Evolutionary conservation across 2,888 invertebrate genomes (phyloP).

Genomic region (Clistopyga incitator): DNA sequence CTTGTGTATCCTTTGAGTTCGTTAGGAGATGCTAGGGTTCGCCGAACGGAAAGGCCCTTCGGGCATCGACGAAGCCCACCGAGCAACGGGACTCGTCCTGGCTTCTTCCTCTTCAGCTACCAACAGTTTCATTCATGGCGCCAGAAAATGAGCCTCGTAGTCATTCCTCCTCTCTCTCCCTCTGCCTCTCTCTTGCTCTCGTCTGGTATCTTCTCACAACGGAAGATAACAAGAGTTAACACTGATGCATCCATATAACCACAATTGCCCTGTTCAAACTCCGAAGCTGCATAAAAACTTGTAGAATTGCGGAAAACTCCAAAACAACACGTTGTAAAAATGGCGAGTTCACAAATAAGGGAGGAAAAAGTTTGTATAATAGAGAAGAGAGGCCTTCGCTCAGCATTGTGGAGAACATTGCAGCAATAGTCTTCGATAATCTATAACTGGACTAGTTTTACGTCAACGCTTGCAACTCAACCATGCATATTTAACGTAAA

Average conservation of each 20-base stretch:
- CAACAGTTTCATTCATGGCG: conserved; percentile 76
- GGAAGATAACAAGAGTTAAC: neutral
- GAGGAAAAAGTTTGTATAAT: conserved; percentile 6
- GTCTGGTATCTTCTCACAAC: neutral
- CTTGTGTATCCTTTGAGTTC: conserved; percentile 67
- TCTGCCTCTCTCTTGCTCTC: neutral
- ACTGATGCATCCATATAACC: neutral
- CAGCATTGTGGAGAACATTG: neutral
- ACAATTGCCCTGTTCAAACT: neutral
- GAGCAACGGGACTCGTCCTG: conserved; percentile 56
- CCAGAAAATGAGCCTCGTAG: conserved; percentile 73
- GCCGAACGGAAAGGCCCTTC: conserved; percentile 38
- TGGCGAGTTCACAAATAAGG: conserved; percentile 32
- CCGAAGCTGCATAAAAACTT: neutral
- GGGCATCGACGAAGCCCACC: conserved; percentile 64
- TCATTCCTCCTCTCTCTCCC: neutral
- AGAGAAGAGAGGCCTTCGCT: neutral
- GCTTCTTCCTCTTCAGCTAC: neutral
- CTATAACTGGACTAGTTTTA: neutral
- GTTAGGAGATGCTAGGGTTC: conserved; percentile 52
- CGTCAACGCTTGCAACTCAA: neutral
- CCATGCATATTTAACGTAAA: neutral
- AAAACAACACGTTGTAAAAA: neutral
- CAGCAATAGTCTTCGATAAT: neutral
- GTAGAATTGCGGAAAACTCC: neutral